Conservation (phyloP, 1,140 invertebrate species). For the Nixonia krombeini region DNA sequence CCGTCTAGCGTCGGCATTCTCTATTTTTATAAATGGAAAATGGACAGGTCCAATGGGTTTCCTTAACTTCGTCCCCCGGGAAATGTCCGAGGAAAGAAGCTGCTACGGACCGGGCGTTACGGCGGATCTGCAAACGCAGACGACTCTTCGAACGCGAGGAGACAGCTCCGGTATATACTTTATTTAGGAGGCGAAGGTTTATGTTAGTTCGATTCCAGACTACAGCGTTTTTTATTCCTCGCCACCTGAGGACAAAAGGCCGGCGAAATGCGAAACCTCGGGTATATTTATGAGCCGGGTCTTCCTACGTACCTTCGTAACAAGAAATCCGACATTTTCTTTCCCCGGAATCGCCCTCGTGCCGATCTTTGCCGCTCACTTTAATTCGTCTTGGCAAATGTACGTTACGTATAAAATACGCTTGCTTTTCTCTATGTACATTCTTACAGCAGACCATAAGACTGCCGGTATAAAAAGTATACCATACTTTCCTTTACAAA, state of each 20-base stretch:
- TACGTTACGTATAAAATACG: no score
- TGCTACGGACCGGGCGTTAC: slow-evolving; percentile 5
- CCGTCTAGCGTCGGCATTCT: slow-evolving; percentile 30
- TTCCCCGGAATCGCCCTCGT: no score
- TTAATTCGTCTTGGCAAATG: no score
- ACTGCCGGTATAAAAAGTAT: no score
- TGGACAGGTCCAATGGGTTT: slow-evolving; percentile 52
- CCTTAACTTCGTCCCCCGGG: slow-evolving; percentile 53
- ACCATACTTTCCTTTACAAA: no score
- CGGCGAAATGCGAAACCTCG: background rate
- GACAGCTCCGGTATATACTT: slow-evolving; percentile 17
- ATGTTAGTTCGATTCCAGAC: slow-evolving; percentile 4
- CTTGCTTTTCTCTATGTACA: no score
- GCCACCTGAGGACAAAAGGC: background rate
- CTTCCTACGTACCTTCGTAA: no score
- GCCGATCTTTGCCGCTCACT: no score
- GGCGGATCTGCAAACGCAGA: slow-evolving; percentile 8
- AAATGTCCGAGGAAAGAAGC: slow-evolving; percentile 40
- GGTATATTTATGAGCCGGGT: slow-evolving; percentile 25
- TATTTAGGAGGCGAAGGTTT: slow-evolving; percentile 18
- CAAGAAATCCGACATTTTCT: no score
- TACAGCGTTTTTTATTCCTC: slow-evolving; percentile 8
- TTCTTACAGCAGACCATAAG: no score
- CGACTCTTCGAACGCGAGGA: slow-evolving; percentile 5
- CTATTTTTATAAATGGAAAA: slow-evolving; percentile 46